Evolutionary conservation across 2,113 vertebrate species (phyloP), one percentile per base, ranked within the genome.

Genomic region (Xiphophorus hellerii): DNA sequence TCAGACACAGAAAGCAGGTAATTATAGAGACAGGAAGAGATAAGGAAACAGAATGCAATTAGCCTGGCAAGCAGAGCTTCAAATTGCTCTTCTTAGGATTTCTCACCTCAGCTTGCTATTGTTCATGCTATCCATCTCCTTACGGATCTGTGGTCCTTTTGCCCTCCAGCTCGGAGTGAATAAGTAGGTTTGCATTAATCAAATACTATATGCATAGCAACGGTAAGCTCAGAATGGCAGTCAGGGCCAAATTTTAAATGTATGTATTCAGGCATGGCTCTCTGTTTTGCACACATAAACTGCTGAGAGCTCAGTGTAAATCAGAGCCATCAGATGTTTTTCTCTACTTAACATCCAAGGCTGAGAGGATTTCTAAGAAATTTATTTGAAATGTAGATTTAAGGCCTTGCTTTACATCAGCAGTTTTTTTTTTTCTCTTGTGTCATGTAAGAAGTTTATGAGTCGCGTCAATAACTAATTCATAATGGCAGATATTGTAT

Each of bases 41-140:
- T 90, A 91, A 91, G 92, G 84, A 92, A 95, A 91, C 84, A 66
- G 85, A 90, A 93, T 89, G 90, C 92, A 94, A 94, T 94, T 94
- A 94, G 83, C 76, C 85, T 78, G 77, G 88, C 91, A 94, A 92
- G 93, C 90, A 90, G 90, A 89, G 88, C 85, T 90, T 92, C 85
- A 92, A 89, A 93, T 94, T 90, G 90, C 85, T 88, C 89, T 90
- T 90, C 89, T 91, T 87, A 87, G 86, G 84, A 83, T 92, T 93
- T 90, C 90, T 93, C 90, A 90, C 92, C 89, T 88, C 86, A 64
- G 87, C 85, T 88, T 87, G 69, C 90, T 69, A 84, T 92, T 92
- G 89, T 92, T 92, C 89, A 87, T 85, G 82, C 81, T 87, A 89
- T 90, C 81, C 88, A 90, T 92, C 90, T 93, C 83, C 78, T 84